phyloP scores from a whole-genome alignment of 2,888 invertebrate species.

The Osmoderma eremita region DNA sequence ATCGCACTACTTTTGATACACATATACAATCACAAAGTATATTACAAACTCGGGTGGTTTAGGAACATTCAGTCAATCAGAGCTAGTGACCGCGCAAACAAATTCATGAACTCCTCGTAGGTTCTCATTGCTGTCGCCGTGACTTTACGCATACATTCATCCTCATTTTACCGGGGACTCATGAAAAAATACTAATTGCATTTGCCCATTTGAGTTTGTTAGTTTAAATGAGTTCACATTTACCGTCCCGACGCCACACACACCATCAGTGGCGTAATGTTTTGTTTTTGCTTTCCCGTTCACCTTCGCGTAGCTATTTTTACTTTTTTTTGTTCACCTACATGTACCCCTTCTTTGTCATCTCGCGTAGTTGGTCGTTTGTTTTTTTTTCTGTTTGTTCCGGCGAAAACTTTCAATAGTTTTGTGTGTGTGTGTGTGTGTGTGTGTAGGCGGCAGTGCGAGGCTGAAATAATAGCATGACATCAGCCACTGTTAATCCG shows the following conservation, averaged over 20 bases:
- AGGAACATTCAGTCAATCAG: background rate
- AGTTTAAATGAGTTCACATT: constrained; percentile 55
- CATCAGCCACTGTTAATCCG: constrained; percentile 8
- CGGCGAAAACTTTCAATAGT: constrained; percentile 38
- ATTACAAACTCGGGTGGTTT: too few species aligned
- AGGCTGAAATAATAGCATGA: constrained; percentile 1
- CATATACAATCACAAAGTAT: too few species aligned
- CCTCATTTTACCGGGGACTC: constrained; percentile 54
- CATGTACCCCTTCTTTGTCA: background rate
- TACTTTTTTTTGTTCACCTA: background rate
- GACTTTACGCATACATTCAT: constrained; percentile 59
- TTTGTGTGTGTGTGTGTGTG: constrained; percentile 1
- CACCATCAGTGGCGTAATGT: constrained; percentile 5
- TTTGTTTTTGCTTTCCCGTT: constrained; percentile 2
- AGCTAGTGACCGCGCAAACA: background rate
- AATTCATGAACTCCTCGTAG: constrained; percentile 54
- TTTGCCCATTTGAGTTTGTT: constrained; percentile 60
- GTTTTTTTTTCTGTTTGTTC: background rate
- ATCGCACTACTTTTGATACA: too few species aligned
- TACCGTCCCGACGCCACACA: constrained; percentile 35
- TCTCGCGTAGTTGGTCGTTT: background rate
- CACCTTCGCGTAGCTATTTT: background rate
- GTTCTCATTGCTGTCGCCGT: constrained; percentile 56
- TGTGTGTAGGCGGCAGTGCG: too few species aligned
- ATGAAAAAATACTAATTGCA: constrained; percentile 59